Conservation (phyloP, 2,888 invertebrate species). For the Heliothis peltigera region DNA sequence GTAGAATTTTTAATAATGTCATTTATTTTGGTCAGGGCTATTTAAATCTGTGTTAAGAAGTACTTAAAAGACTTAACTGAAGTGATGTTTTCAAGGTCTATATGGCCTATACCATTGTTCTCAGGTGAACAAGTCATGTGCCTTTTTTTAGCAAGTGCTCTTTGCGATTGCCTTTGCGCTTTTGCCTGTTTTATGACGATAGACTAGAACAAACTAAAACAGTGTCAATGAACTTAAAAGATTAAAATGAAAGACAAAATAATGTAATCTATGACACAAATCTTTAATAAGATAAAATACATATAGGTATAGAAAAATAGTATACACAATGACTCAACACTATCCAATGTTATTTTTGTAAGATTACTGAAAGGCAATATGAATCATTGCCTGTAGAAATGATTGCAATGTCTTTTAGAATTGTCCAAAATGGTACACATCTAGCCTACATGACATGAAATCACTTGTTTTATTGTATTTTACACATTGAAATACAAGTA, state of each 20-base stretch:
- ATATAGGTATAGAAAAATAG: neutral
- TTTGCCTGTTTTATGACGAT: slow-evolving; percentile 32
- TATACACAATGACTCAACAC: slow-evolving; percentile 6
- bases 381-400: slow-evolving; percentile 30
- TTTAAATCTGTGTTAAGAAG: slow-evolving; percentile 48
- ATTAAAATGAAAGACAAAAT: slow-evolving; percentile 7
- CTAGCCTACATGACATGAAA: slow-evolving; percentile 23
- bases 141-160: slow-evolving; percentile 59
- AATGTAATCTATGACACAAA: slow-evolving; percentile 3
- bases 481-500: slow-evolving; percentile 25
- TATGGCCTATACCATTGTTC: slow-evolving; percentile 34
- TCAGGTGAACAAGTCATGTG: slow-evolving; percentile 56
- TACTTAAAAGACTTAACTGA: slow-evolving; percentile 55
- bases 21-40: slow-evolving; percentile 63
- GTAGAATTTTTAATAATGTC: slow-evolving; percentile 53
- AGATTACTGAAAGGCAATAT: slow-evolving; percentile 31
- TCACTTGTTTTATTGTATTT: slow-evolving; percentile 31
- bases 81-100: slow-evolving; percentile 51
- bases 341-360: slow-evolving; percentile 38
- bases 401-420: slow-evolving; percentile 24
- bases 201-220: slow-evolving; percentile 38
- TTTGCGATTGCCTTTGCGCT: slow-evolving; percentile 34
- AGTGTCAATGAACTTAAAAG: slow-evolving; percentile 6
- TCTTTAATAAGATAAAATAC: neutral
- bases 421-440: neutral